phyloP scores from a whole-genome alignment of 2,113 vertebrate species.

The Mungos mungo region DNA sequence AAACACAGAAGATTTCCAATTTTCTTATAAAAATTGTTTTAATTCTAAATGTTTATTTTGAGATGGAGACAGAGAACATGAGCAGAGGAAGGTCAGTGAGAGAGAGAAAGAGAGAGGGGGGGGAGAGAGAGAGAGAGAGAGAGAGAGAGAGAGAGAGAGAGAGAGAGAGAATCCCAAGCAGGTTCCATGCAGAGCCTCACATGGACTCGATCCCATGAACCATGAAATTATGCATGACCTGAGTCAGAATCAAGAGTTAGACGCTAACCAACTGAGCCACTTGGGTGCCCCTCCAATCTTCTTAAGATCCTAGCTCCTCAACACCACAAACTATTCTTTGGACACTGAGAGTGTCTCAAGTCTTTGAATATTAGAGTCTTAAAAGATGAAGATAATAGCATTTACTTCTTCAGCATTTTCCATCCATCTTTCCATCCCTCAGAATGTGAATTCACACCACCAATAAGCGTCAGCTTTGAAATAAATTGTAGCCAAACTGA shows the following conservation, averaged over 20 bases:
- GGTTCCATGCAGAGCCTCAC: no score
- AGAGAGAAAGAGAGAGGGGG: no score
- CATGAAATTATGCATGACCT: no score
- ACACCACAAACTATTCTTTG: neutral
- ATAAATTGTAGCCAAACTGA: neutral
- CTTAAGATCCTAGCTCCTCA: neutral
- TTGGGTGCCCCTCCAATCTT: neutral
- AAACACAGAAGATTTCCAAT: neutral
- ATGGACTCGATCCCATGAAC: no score
- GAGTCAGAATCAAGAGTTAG: no score
- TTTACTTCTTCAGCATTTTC: neutral
- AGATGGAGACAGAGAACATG: no score
- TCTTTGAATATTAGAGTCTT: neutral
- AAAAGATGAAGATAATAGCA: slow-evolving; percentile 17
- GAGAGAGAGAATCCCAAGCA: no score
- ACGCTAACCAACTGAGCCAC: no score
- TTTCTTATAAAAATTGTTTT: neutral
- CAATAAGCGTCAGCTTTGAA: neutral
- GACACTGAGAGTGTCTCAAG: neutral
- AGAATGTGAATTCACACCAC: neutral
- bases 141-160: no score
- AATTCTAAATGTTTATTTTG: no score
- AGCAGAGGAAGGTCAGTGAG: no score
- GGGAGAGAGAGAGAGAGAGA: no score
- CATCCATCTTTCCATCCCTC: neutral